phyloP scores from a whole-genome alignment of 2,888 invertebrate species.

The Ferrisia virgata region DNA sequence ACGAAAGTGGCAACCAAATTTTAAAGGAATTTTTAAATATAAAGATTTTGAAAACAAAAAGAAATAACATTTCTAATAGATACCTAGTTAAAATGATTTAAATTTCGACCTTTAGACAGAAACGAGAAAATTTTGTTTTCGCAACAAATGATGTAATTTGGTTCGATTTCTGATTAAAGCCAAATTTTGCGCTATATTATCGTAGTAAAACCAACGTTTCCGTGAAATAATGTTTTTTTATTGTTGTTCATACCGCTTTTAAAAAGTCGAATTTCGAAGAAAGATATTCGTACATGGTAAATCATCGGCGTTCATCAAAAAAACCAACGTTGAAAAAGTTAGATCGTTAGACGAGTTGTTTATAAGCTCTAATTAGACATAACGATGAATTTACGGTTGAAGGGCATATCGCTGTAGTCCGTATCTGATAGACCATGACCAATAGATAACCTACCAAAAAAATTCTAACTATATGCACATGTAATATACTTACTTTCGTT shows the following conservation, averaged over 20 bases:
- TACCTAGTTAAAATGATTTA: too few species aligned
- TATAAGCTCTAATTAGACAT: conserved; percentile 30
- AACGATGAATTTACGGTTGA: conserved; percentile 26
- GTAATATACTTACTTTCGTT: neutral
- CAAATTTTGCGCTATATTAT: conserved; percentile 9
- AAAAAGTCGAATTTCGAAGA: neutral
- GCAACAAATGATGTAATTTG: neutral
- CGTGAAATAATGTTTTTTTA: neutral
- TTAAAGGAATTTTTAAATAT: too few species aligned
- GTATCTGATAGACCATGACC: conserved; percentile 26
- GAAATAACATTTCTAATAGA: too few species aligned
- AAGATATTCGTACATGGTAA: neutral
- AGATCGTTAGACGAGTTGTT: conserved; percentile 19
- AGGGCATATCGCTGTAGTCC: conserved; percentile 9
- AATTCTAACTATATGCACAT: neutral
- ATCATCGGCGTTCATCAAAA: conserved; percentile 7
- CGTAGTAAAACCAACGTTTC: neutral
- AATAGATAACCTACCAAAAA: neutral
- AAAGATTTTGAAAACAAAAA: too few species aligned
- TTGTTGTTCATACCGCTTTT: neutral
- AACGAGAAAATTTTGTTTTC: neutral
- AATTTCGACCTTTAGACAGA: neutral
- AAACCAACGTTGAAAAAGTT: neutral
- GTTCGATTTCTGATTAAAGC: neutral
- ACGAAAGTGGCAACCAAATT: too few species aligned